phyloP scores from a whole-genome alignment of 2,888 invertebrate species.

The Meghimatium bilineatum region DNA sequence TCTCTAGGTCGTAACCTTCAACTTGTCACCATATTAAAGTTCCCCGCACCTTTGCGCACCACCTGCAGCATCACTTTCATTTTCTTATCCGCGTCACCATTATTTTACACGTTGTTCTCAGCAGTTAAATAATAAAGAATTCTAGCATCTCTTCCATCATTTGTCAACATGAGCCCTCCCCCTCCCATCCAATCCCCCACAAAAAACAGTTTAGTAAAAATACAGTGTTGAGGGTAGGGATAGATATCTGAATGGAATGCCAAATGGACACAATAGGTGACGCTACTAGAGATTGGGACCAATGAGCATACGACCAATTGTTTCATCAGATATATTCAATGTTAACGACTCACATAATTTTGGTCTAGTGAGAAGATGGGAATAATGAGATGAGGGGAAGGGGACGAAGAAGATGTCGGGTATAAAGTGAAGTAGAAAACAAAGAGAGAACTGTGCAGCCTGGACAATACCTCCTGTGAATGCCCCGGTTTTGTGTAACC shows the following conservation, averaged over 20 bases:
- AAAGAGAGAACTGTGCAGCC: neutral
- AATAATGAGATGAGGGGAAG: neutral
- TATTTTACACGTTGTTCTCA: neutral
- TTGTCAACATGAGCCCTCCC: neutral
- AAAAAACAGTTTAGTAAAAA: neutral
- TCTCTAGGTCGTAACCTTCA: neutral
- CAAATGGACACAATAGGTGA: neutral
- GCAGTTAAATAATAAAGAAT: neutral
- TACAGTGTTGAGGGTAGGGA: neutral
- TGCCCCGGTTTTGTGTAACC: neutral
- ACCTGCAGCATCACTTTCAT: conserved; percentile 12
- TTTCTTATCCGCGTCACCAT: neutral
- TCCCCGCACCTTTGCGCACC: neutral
- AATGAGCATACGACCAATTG: neutral
- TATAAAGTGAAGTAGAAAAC: neutral
- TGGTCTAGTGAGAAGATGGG: neutral
- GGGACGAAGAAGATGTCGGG: neutral
- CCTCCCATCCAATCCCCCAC: no score
- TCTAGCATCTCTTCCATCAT: neutral
- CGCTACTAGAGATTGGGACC: neutral
- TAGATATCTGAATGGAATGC: neutral
- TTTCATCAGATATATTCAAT: neutral
- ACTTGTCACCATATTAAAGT: neutral
- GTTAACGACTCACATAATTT: neutral
- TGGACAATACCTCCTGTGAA: neutral